Base-by-base conservation (phyloP, 2,113 vertebrate genomes). In the Cromileptes altivelis region DNA sequence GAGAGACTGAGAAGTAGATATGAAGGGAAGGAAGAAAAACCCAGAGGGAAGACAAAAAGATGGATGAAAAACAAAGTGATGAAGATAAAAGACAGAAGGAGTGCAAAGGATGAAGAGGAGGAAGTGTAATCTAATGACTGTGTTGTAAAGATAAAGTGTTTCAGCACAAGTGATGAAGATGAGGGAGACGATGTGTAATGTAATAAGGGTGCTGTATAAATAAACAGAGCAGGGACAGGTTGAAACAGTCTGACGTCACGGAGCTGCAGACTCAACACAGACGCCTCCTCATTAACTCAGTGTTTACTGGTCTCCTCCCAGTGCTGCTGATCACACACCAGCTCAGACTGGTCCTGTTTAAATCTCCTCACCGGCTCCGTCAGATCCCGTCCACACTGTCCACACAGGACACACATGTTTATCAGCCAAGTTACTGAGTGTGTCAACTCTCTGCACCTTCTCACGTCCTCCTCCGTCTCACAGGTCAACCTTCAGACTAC, bases 1-100 rank as follows among this genome's bases (percentile, higher is more conserved):
- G 21, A 40, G 30, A 25, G n/a, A 21, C 4, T 23, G 1, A 45
- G 42, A 12, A 45, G 42, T 2, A 45, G 11, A 45, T 45, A 37
- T 45, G 42, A 45, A 45, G 14, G 30, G 64, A 7, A 47, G 25
- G 4, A 49, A 21, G 11, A 45, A 45, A 45, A 45, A 45, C 42
- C 1, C 8, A 9, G 49, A 55, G 63, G 25, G 37, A 65, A 60
- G 50, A 3, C 11, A 64, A 17, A 45, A 30, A 25, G 14, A 45
- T 19, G 12, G 11, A 68, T 50, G 18, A 57, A 49, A 55, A 78
- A 19, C n/a, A 80, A 79, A 82, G 53, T 33, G 53, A 85, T 47
- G 30, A 65, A 37, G 52, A 52, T 50, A 15, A 72, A 9, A 83
- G 49, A 27, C 21, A 18, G 37, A 74, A 68, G 18, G 33, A 40